Evolutionary conservation across 2,888 invertebrate species (phyloP).

Genomic region (Augiades crinisus): DNA sequence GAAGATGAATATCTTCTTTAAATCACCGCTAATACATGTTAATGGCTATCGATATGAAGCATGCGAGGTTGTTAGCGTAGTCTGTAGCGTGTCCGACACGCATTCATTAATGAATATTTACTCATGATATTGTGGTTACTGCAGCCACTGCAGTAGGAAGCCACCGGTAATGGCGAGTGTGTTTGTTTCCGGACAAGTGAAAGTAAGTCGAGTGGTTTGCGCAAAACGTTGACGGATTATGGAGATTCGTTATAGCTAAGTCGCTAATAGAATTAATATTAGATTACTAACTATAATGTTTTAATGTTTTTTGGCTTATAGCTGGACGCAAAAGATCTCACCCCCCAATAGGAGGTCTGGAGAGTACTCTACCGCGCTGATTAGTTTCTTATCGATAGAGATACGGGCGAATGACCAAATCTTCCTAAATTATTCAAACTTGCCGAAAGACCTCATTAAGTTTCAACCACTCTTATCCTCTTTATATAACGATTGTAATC

Average conservation of each 20-base stretch:
- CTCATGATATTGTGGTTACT: conserved; percentile 3
- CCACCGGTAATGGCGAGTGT: not conserved
- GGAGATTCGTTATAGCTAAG: not conserved
- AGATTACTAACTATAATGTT: not conserved
- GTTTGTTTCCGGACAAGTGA: conserved; percentile 14
- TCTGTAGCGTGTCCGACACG: conserved; percentile 15
- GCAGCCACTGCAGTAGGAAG: conserved; percentile 7
- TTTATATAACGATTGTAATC: no score
- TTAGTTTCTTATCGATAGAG: no score
- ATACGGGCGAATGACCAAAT: no score
- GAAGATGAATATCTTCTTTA: no score
- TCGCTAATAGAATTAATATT: no score
- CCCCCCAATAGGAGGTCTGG: no score
- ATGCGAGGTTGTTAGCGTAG: conserved; percentile 11
- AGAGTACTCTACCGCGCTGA: no score
- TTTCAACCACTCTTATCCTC: no score
- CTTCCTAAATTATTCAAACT: no score
- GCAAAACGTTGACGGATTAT: conserved; percentile 1
- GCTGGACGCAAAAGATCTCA: no score
- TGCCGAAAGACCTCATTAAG: no score
- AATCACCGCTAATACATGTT: not conserved
- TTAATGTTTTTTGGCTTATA: not conserved
- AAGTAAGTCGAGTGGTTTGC: conserved; percentile 18
- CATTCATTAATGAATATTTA: conserved; percentile 12
- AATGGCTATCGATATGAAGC: not conserved